Conservation (phyloP, 2,797 vertebrate genomes). For the Mionectes olivaceus region DNA sequence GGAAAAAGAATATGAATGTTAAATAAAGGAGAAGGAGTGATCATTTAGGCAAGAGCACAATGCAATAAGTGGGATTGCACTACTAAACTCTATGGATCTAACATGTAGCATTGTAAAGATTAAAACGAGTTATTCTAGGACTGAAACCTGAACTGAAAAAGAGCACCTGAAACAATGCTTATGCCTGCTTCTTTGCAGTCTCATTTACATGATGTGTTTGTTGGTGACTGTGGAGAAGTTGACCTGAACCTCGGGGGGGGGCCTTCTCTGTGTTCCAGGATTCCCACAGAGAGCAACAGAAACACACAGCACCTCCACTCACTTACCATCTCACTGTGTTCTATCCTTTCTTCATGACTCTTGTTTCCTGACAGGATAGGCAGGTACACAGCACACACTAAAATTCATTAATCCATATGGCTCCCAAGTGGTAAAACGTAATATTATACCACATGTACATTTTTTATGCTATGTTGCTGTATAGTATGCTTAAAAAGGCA, state of each 20-base stretch:
- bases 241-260: not conserved
- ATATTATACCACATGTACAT: not conserved
- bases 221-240: not conserved
- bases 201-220: not conserved
- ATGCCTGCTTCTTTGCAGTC: not conserved
- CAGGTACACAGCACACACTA: not conserved
- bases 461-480: not conserved
- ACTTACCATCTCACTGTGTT: not conserved
- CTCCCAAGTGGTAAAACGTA: not conserved
- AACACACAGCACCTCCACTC: not conserved
- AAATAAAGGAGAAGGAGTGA: not conserved
- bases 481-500: not conserved
- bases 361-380: not conserved
- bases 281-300: not conserved
- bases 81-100: not conserved
- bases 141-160: not conserved
- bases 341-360: not conserved
- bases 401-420: not conserved
- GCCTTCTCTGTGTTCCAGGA: not conserved
- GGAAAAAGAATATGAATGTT: not conserved
- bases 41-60: not conserved
- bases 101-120: not conserved
- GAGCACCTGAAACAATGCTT: not conserved
- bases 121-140: not conserved
- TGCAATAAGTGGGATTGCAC: not conserved